These are phyloP conservation scores for Epinephelus fuscoguttatus DNA, from an alignment of 2,113 vertebrate genomes.

Conservation along the genomic window DNA sequence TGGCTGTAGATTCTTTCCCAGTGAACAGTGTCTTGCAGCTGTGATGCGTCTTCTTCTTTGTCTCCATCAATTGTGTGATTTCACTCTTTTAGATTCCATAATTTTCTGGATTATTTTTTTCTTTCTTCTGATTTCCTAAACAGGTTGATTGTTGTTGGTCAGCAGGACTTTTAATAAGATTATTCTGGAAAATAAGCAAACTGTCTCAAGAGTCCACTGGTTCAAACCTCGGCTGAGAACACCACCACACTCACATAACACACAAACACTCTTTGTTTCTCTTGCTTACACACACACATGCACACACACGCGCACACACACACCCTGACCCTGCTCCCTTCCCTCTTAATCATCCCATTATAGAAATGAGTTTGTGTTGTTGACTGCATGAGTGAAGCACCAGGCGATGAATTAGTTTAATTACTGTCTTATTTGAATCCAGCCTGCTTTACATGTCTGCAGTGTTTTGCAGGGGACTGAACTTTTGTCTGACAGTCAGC, in stretches of 20 bases:
- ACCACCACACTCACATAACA: slow-evolving; percentile 3
- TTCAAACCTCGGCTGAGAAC: not conserved
- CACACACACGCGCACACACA: not conserved
- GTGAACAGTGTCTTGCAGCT: not conserved
- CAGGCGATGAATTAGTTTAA: slow-evolving; percentile 35
- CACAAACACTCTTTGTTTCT: not conserved
- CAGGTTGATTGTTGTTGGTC: slow-evolving; percentile 1
- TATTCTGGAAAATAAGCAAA: slow-evolving; percentile 5
- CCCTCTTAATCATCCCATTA: slow-evolving; percentile 51
- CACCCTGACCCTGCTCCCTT: not conserved
- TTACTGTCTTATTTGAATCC: slow-evolving; percentile 24
- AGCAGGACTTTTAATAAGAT: not conserved
- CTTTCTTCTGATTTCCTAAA: not conserved
- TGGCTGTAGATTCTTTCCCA: not conserved
- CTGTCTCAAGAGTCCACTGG: not conserved
- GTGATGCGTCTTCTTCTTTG: no score
- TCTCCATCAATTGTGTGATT: not conserved
- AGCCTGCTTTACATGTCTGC: slow-evolving; percentile 10
- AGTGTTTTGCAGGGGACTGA: slow-evolving; percentile 9
- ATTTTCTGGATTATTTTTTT: not conserved
- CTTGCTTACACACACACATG: not conserved
- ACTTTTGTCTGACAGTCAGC: not conserved
- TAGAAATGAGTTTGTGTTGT: slow-evolving; percentile 43
- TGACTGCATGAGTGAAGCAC: slow-evolving; percentile 14
- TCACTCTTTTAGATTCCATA: slow-evolving; percentile 1